A percentile compares a stretch with the other conserved stretches of the same genome.
phyloP scores from a whole-genome alignment of 1,140 invertebrate species.

The Lordiphosa clarofinis region DNA sequence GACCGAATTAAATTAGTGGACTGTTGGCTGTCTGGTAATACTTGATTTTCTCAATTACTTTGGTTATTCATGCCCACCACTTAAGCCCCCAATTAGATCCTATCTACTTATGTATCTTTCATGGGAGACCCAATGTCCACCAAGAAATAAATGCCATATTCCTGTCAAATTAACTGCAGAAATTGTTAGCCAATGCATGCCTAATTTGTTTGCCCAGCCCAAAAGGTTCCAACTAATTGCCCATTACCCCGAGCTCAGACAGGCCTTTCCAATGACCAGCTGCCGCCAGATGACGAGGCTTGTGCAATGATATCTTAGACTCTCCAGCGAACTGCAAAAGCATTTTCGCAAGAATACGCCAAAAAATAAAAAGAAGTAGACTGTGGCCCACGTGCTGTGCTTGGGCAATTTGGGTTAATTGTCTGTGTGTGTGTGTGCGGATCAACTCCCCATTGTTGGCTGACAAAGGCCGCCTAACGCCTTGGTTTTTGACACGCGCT shows the following conservation, averaged over 20 bases:
- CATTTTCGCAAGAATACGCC: slow-evolving; percentile 55
- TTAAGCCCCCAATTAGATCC: slow-evolving; percentile 32
- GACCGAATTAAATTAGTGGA: too few species aligned
- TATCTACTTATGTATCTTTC: slow-evolving; percentile 26
- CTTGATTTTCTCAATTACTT: too few species aligned
- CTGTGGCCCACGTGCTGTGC: slow-evolving; percentile 58
- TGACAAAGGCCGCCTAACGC: slow-evolving; percentile 43
- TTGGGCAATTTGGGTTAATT: slow-evolving; percentile 70
- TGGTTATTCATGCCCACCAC: too few species aligned
- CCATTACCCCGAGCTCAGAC: slow-evolving; percentile 36
- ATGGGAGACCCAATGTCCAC: slow-evolving; percentile 29
- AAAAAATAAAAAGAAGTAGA: slow-evolving; percentile 12
- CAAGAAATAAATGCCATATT: slow-evolving; percentile 21
- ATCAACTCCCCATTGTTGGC: slow-evolving; percentile 50
- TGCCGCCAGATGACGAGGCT: slow-evolving; percentile 52
- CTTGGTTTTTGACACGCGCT: slow-evolving; percentile 63
- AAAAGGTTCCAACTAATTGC: slow-evolving; percentile 45
- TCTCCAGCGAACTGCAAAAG: slow-evolving; percentile 20
- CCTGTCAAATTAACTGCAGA: slow-evolving; percentile 8
- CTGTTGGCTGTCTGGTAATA: too few species aligned
- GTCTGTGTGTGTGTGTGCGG: slow-evolving; percentile 49
- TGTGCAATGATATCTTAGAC: slow-evolving; percentile 51
- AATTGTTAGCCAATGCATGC: slow-evolving; percentile 26
- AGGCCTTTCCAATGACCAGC: slow-evolving; percentile 27
- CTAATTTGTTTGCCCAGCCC: slow-evolving; percentile 46